Percentiles rank a stretch among this genome's conserved stretches.
Conservation (phyloP, 2,888 invertebrate genomes). For the Sylvicola cinctus region DNA sequence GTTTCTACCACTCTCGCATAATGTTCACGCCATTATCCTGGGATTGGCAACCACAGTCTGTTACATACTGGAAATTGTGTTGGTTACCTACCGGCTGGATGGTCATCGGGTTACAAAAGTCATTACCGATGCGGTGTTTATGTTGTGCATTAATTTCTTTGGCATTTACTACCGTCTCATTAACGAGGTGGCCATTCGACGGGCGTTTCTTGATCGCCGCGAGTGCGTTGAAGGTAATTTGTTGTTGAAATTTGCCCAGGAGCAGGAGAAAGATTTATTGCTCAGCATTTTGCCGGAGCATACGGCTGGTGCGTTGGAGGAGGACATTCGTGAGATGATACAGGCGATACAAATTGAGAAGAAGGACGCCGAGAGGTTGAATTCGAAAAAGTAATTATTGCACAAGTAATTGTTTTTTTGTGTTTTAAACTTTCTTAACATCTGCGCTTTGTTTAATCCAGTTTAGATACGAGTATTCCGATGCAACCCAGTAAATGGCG, state of each 20-base stretch:
- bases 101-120: conserved; percentile 24
- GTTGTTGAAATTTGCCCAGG: conserved; percentile 59
- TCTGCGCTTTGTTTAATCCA: too few species aligned
- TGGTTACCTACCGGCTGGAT: conserved; percentile 31
- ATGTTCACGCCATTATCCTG: conserved; percentile 44
- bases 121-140: conserved; percentile 46
- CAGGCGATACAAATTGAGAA: conserved; percentile 27
- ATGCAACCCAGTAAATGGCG: conserved; percentile 4
- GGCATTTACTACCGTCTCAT: conserved; percentile 77
- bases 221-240: conserved; percentile 72
- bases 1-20: conserved; percentile 60
- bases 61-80: conserved; percentile 37
- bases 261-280: conserved; percentile 77
- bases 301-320: conserved; percentile 42
- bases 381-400: conserved; percentile 4
- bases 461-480: background rate
- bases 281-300: conserved; percentile 72
- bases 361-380: conserved; percentile 1
- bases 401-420: background rate
- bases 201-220: conserved; percentile 70
- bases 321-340: conserved; percentile 35
- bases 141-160: conserved; percentile 54
- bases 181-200: conserved; percentile 69
- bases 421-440: background rate
- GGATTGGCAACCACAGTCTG: conserved; percentile 45